These are phyloP conservation scores for Calameuta pallipes DNA, from an alignment of 2,888 invertebrate genomes.

Conservation along the genomic window DNA sequence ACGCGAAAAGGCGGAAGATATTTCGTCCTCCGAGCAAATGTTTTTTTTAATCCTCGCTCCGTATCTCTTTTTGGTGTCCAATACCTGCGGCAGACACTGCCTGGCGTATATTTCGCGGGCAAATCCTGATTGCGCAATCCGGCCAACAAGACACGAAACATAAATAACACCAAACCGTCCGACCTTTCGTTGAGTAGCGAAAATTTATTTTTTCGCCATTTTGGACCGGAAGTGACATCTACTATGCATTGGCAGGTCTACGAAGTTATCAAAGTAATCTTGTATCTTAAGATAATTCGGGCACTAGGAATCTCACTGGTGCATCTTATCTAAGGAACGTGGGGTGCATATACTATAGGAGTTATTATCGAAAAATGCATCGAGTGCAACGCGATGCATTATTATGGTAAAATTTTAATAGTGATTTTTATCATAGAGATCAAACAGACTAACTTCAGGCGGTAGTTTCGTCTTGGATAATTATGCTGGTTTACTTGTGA, in stretches of 20 bases:
- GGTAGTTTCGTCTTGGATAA: not conserved
- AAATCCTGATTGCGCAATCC: not conserved
- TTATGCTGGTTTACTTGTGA: no score
- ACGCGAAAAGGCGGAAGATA: no score
- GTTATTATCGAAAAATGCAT: not conserved
- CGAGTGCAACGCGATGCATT: no score
- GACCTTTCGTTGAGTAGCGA: not conserved
- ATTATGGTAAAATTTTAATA: no score
- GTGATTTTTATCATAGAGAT: not conserved
- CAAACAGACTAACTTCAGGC: not conserved
- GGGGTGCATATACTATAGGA: not conserved
- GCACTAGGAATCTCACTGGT: no score
- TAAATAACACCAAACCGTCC: not conserved
- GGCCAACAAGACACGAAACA: not conserved
- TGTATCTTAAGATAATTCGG: not conserved
- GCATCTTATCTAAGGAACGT: no score
- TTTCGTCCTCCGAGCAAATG: not conserved
- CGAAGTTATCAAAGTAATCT: not conserved
- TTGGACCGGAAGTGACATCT: not conserved
- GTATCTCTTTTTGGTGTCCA: no score
- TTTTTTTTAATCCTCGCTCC: not conserved
- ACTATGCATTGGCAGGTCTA: not conserved
- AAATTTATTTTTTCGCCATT: not conserved
- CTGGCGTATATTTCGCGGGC: not conserved
- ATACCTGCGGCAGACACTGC: not conserved